phyloP scores from a whole-genome alignment of 2,113 vertebrate genomes.

The Ammodytes dubius region DNA sequence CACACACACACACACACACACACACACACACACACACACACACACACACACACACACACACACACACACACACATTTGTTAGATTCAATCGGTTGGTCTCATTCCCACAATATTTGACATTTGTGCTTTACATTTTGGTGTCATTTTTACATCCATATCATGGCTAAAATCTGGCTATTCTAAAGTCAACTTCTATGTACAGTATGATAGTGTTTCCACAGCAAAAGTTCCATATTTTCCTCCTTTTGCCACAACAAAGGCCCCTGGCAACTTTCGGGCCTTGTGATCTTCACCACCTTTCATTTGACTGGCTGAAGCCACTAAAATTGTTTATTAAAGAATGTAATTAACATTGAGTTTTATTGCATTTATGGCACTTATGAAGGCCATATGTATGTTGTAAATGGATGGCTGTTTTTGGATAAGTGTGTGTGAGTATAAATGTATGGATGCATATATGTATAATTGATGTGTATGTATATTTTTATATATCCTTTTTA shows the following conservation, averaged over 20 bases:
- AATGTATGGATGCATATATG: too few species aligned
- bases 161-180: too few species aligned
- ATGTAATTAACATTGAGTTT: neutral
- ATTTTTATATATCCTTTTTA: too few species aligned
- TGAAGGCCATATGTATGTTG: too few species aligned
- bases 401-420: too few species aligned
- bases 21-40: neutral
- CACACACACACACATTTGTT: neutral
- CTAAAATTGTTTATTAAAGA: neutral
- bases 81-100: neutral
- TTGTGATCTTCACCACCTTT: neutral
- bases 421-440: too few species aligned
- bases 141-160: neutral
- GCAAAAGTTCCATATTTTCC: too few species aligned
- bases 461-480: too few species aligned
- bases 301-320: neutral
- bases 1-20: constrained; percentile 5
- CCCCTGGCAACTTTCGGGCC: neutral
- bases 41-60: neutral
- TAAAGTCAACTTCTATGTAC: too few species aligned
- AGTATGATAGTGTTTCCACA: too few species aligned
- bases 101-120: neutral
- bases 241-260: neutral
- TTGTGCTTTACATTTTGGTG: neutral
- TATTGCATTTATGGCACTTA: too few species aligned